Conservation (phyloP, 1,140 invertebrate genomes). For the Drosophila ohnishii region DNA sequence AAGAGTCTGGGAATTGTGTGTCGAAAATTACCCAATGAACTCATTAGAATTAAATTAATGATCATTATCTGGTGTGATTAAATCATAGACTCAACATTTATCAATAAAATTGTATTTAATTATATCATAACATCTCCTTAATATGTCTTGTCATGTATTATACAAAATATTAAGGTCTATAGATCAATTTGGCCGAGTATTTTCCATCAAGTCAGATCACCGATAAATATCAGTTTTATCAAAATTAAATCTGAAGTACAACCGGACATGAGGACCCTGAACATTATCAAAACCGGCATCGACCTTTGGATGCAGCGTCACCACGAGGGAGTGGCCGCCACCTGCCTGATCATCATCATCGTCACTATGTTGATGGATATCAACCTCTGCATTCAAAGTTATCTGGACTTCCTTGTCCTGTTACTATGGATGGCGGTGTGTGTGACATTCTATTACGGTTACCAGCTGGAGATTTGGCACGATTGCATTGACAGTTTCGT, state of each 20-base stretch:
- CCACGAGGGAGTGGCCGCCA: background rate
- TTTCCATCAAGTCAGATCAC: background rate
- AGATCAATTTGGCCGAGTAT: background rate
- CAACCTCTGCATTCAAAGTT: background rate
- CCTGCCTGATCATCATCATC: background rate
- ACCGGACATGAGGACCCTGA: background rate
- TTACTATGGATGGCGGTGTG: background rate
- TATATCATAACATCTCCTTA: background rate
- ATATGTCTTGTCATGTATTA: background rate
- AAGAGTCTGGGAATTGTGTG: background rate
- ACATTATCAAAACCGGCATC: background rate
- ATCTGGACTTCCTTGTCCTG: background rate
- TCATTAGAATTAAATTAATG: slow-evolving; percentile 15
- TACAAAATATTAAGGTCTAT: background rate
- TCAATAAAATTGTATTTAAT: background rate
- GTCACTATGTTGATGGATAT: background rate
- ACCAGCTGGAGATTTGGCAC: background rate
- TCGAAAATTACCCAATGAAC: slow-evolving; percentile 13
- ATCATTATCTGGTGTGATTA: slow-evolving; percentile 14
- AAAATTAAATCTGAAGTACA: background rate
- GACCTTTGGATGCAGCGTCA: slow-evolving; percentile 12
- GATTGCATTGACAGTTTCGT: background rate
- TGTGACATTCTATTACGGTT: background rate
- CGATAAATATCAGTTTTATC: background rate
- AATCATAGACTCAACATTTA: background rate